Evolutionary conservation across 2,888 invertebrate genomes (phyloP).

Genomic region (Elysia crispata): DNA sequence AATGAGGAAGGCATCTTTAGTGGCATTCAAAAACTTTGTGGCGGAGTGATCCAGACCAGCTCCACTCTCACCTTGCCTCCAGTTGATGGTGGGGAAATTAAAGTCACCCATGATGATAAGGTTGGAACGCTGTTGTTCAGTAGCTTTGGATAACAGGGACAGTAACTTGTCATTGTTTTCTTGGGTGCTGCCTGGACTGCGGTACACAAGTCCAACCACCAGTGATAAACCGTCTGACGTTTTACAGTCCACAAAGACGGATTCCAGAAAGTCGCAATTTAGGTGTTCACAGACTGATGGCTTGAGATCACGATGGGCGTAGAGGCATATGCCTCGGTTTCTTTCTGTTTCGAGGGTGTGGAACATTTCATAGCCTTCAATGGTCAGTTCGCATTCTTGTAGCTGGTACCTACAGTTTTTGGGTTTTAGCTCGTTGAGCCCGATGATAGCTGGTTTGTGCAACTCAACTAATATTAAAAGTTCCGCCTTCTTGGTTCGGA

Average conservation of each 20-base stretch:
- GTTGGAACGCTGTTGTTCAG: constrained; percentile 11
- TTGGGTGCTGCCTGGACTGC: constrained; percentile 13
- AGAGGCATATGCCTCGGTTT: constrained; percentile 2
- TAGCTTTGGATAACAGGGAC: neutral
- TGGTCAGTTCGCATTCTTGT: constrained; percentile 23
- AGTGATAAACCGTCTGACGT: neutral
- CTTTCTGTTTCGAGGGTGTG: neutral
- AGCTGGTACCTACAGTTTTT: constrained; percentile 6
- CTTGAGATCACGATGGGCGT: constrained; percentile 9
- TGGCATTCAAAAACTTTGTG: constrained; percentile 14
- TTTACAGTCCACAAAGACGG: constrained; percentile 14
- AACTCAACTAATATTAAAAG: neutral
- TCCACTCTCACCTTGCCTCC: neutral
- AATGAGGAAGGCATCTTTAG: constrained; percentile 9
- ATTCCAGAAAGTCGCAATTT: constrained; percentile 1
- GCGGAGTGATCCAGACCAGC: neutral
- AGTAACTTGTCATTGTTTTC: constrained; percentile 11
- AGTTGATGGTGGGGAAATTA: constrained; percentile 21
- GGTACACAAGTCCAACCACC: constrained; percentile 20
- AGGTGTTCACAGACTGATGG: neutral
- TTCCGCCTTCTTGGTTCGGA: too few species aligned
- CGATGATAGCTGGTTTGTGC: constrained; percentile 10
- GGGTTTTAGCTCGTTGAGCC: constrained; percentile 3
- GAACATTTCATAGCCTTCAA: constrained; percentile 21
- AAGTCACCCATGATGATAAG: constrained; percentile 7